These are phyloP conservation scores for Dimorphilus gyrociliatus DNA, from an alignment of 2,888 invertebrate genomes.

Conservation along the genomic window DNA sequence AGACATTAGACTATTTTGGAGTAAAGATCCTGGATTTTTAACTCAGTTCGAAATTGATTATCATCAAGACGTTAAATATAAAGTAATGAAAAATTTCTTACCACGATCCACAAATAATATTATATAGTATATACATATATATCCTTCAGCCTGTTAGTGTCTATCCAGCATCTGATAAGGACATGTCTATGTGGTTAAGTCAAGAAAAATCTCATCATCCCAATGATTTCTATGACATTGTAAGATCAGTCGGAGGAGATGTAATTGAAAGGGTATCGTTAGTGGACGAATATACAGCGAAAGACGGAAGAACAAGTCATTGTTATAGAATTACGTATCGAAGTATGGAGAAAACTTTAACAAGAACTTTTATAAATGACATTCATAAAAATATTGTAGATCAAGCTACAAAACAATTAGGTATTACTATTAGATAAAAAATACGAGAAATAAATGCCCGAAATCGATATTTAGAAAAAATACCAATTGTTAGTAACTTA, in stretches of 20 bases:
- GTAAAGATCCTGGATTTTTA: constrained; percentile 71
- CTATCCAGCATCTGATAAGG: constrained; percentile 71
- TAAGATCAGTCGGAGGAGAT: constrained; percentile 70
- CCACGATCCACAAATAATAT: too few species aligned
- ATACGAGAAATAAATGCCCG: constrained; percentile 1
- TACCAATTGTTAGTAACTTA: too few species aligned
- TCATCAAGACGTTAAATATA: constrained; percentile 28
- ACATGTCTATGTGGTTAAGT: constrained; percentile 93
- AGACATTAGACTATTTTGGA: constrained; percentile 94
- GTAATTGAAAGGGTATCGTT: constrained; percentile 74
- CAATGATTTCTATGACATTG: constrained; percentile 59
- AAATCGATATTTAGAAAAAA: too few species aligned
- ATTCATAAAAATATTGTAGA: constrained; percentile 61
- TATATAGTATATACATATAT: too few species aligned
- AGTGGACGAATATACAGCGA: constrained; percentile 67
- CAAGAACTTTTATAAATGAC: constrained; percentile 65
- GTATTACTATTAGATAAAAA: constrained; percentile 36
- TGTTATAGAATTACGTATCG: constrained; percentile 83
- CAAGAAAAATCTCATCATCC: constrained; percentile 29
- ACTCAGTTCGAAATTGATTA: constrained; percentile 66
- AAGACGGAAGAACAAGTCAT: constrained; percentile 61
- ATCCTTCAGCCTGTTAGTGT: constrained; percentile 52
- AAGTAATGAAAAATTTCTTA: background rate
- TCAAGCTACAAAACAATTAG: constrained; percentile 40
- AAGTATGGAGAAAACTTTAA: constrained; percentile 73